Evolutionary conservation across 1,140 invertebrate genomes (phyloP).

Genomic region (Meloidogyne floridensis): DNA sequence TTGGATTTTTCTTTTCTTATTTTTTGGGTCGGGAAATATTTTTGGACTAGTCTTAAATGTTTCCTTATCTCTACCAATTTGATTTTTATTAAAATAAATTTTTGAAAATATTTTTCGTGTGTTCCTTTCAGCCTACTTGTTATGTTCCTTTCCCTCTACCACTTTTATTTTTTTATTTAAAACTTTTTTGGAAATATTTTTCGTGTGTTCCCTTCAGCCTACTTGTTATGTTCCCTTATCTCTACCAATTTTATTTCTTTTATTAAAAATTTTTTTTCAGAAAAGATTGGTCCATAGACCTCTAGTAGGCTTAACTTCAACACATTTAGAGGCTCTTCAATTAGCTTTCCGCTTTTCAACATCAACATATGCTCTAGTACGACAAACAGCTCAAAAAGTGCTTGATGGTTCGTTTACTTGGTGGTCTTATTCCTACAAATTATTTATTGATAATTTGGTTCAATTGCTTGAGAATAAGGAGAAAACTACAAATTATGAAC

Average conservation of each 20-base stretch:
- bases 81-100: neutral
- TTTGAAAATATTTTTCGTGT: conserved; percentile 25
- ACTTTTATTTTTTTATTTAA: neutral
- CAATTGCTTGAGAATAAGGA: conserved; percentile 72
- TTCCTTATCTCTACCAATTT: neutral
- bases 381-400: conserved; percentile 72
- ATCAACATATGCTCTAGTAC: conserved; percentile 67
- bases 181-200: conserved; percentile 4
- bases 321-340: conserved; percentile 42
- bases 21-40: conserved; percentile 19
- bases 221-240: neutral
- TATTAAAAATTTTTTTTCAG: conserved; percentile 29
- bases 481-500: conserved; percentile 71
- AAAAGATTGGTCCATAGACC: conserved; percentile 48
- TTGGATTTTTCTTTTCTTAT: conserved; percentile 57
- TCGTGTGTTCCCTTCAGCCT: neutral
- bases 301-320: conserved; percentile 31
- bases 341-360: conserved; percentile 43
- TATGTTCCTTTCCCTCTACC: neutral
- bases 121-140: neutral
- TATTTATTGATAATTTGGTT: conserved; percentile 54
- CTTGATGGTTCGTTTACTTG: conserved; percentile 70
- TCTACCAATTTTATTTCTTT: neutral
- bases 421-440: neutral
- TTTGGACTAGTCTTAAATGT: neutral